Evolutionary conservation across 2,113 vertebrate species (phyloP), one percentile per base, ranked within the genome.

Genomic region (Hemibates koningsi): DNA sequence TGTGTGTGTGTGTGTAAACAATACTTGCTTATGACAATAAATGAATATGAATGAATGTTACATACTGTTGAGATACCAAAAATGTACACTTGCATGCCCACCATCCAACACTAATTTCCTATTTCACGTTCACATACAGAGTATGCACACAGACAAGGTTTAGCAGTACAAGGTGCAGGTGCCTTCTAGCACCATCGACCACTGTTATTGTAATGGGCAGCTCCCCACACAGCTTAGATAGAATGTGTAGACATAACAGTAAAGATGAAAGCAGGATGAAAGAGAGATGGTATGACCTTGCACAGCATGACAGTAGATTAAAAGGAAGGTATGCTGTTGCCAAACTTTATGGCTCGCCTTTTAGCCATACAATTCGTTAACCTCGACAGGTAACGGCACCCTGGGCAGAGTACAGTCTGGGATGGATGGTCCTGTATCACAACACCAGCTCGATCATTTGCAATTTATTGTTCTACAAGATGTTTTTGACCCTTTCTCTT

Each of bases 181-280:
- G 91, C 76, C 68, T 90, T 36, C 41, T 78, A 73, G 13, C 86
- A 89, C 32, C 24, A 81, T 29, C 48, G 83, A 84, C 38, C 63
- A 38, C 24, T 88, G 84, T 85, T 90, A 83, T 93, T 89, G 73
- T 66, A 83, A 81, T 32, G n/a, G 86, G 45, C 88, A 90, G 82
- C 91, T 89, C 93, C 90, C 91, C 85, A 16, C 90, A 86, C 86
- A 90, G 86, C 86, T 86, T 63, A 89, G 92, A 93, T 92, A 80
- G 82, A 80, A 73, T 83, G 34, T 90, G 82, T 83, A 93, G 94
- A 90, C 94, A 95, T 90, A 94, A 95, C 92, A 92, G 84, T 61
- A 84, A 71, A 94, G 92, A 95, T 95, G 86, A 95, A 96, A 96
- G 94, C 53, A 43, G 54, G 43, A 48, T 81, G 71, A n/a, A 81